Evolutionary conservation across 2,888 invertebrate species (phyloP), one percentile per base, ranked within the genome.

Genomic region (Hydraecia micacea): DNA sequence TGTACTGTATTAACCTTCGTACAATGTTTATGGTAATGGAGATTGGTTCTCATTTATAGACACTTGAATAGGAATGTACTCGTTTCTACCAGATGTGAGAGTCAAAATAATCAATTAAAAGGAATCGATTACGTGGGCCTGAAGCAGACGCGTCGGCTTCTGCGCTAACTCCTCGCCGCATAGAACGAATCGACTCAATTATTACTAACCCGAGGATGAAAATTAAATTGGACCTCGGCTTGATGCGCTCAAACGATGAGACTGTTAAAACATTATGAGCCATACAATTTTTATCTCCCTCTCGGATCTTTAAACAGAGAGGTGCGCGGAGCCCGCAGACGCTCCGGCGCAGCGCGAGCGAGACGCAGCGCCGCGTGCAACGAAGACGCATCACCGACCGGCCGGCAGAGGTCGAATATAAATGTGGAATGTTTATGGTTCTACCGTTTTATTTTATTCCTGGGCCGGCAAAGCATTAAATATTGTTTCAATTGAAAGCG

Each of bases 381-480:
- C 90, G 86, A 92, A 90, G 95, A 93, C 28, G 71, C 83, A 81
- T 80, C 89, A 88, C 89, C 91, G 91, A 91, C 93, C 94, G 95
- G 93, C 94, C 94, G 93, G 91, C 95, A 95, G 96, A 96, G 96
- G 96, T 96, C 96, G 96, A 96, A 96, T 96, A 95, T 96, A 95
- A 96, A 96, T 94, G 96, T 96, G 96, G 97, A 97, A 97, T 96
- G 97, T 97, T 97, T 97, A 97, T 97, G 96, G 96, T 95, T 96
- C 96, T 96, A 96, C 96, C 96, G 96, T 96, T 96, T 96, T 96
- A 96, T 96, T 97, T 97, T 96, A 95, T 94, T 95, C 95, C 90
- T 93, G 91, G 92, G 93, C 93, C 95, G 96, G 95, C 94, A 94
- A 94, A 94, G 95, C 94, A 94, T 97, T 96, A 95, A 96, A 97